Percentiles rank a stretch among this genome's conserved stretches.
phyloP scores from a whole-genome alignment of 2,113 vertebrate genomes.

The Myotis davidii region DNA sequence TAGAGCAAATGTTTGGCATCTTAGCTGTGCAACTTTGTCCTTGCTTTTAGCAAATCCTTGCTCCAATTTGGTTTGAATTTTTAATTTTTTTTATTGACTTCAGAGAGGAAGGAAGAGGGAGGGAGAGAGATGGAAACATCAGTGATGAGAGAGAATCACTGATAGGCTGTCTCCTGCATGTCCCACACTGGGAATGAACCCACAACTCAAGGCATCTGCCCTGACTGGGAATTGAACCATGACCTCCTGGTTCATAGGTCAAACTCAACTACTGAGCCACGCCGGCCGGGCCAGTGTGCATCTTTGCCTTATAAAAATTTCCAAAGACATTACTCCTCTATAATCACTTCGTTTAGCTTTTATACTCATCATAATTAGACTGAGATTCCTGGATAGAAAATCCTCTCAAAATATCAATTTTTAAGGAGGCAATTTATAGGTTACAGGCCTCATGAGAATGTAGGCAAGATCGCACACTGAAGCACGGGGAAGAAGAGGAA shows the following conservation, averaged over 20 bases:
- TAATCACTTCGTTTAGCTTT: neutral
- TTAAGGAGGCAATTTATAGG: neutral
- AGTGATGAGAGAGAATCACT: no score
- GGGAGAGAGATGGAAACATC: no score
- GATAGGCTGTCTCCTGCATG: no score
- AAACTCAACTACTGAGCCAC: no score
- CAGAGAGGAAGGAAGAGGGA: no score
- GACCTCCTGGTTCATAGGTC: no score
- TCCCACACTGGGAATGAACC: no score
- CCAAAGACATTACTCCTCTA: neutral
- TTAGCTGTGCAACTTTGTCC: neutral
- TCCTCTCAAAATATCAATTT: neutral
- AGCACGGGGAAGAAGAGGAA: neutral
- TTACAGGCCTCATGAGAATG: neutral
- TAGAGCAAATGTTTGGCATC: neutral
- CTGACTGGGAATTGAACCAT: no score
- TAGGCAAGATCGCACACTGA: neutral
- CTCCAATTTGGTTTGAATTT: neutral
- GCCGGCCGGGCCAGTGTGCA: neutral
- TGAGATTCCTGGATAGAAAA: neutral
- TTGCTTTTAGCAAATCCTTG: neutral
- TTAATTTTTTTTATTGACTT: no score
- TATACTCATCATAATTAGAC: neutral
- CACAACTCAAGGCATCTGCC: no score
- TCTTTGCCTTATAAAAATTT: neutral